These are phyloP conservation scores for Heterodera carotae DNA, from an alignment of 1,140 invertebrate genomes.

Conservation along the genomic window DNA sequence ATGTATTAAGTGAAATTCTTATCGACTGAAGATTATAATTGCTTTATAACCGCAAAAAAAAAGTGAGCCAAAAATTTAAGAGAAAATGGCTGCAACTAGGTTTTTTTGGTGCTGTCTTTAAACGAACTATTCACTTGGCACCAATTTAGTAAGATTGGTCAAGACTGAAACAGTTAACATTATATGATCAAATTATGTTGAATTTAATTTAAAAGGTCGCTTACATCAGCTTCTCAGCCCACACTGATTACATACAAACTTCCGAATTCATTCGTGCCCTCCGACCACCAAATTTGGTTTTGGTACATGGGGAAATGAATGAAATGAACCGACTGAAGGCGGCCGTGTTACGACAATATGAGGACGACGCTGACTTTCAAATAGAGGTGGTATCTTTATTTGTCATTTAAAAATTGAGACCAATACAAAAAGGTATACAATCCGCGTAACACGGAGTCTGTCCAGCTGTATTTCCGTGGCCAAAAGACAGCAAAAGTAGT, in stretches of 20 bases:
- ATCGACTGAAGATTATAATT: too few species aligned
- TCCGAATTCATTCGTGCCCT: conserved; percentile 91
- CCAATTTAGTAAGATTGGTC: too few species aligned
- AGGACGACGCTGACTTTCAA: conserved; percentile 81
- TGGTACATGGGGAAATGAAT: conserved; percentile 97
- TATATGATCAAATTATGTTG: too few species aligned
- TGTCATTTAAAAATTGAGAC: neutral
- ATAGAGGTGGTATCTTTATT: conserved; percentile 70
- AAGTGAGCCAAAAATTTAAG: too few species aligned
- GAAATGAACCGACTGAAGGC: conserved; percentile 95
- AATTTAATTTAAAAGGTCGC: too few species aligned
- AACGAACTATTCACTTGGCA: too few species aligned
- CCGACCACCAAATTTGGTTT: conserved; percentile 89
- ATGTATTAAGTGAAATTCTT: too few species aligned
- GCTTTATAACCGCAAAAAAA: too few species aligned
- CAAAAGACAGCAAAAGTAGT: conserved; percentile 93
- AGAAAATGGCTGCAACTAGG: too few species aligned
- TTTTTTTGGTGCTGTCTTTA: too few species aligned
- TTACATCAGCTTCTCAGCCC: conserved; percentile 98
- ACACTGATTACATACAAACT: conserved; percentile 98
- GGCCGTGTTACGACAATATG: conserved; percentile 89
- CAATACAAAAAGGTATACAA: conserved; percentile 76
- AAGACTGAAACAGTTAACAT: too few species aligned
- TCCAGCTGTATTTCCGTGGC: conserved; percentile 89
- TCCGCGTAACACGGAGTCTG: conserved; percentile 88